Evolutionary conservation across 2,113 vertebrate genomes (phyloP).

Genomic region (Gulo gulo): DNA sequence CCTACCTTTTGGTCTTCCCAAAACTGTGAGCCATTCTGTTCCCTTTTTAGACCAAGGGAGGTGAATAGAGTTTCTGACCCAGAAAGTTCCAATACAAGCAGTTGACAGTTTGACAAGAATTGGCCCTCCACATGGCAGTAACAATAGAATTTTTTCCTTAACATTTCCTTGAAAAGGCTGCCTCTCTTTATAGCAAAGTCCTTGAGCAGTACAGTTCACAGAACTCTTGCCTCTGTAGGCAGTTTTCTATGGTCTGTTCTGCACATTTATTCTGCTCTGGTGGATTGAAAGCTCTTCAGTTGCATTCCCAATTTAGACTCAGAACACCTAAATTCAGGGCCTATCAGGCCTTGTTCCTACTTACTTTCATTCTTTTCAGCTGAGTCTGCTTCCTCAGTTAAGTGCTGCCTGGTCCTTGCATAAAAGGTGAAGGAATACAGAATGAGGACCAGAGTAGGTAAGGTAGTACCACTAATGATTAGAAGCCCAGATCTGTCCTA

Average conservation of each 20-base stretch:
- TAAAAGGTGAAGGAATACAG: not conserved
- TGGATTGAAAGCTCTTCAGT: not conserved
- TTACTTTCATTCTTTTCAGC: not conserved
- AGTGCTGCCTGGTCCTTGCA: not conserved
- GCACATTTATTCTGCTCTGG: not conserved
- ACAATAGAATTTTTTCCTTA: not conserved
- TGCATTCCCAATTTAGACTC: constrained; percentile 6
- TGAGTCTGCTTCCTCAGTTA: not conserved
- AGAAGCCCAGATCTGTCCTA: not conserved
- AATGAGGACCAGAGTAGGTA: not conserved
- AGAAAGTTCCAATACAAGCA: not conserved
- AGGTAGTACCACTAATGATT: not conserved
- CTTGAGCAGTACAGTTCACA: not conserved
- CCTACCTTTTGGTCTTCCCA: not conserved
- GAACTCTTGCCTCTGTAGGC: not conserved
- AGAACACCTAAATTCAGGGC: not conserved
- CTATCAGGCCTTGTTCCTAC: not conserved
- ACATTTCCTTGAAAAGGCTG: not conserved
- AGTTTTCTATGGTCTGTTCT: not conserved
- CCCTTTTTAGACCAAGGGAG: not conserved
- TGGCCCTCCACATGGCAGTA: not conserved
- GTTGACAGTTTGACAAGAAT: constrained; percentile 7
- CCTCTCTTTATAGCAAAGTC: not conserved
- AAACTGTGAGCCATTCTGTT: not conserved
- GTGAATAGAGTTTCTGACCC: not conserved